phyloP scores from a whole-genome alignment of 2,113 vertebrate species.

The Pholis gunnellus region DNA sequence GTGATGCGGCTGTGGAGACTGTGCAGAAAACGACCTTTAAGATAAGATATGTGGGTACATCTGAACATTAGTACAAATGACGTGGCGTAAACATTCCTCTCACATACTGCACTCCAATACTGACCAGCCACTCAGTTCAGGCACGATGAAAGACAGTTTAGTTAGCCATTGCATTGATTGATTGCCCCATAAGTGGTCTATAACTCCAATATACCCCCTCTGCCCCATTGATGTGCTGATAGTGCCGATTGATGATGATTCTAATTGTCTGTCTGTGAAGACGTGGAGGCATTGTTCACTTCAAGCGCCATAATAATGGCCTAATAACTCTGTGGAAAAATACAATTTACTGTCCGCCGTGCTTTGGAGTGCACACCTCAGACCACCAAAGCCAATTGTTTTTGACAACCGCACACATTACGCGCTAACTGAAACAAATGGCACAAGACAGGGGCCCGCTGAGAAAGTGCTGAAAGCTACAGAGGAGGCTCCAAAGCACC shows the following conservation, averaged over 20 bases:
- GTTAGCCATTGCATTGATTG: slow-evolving; percentile 63
- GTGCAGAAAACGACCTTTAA: slow-evolving; percentile 4
- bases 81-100: slow-evolving; percentile 53
- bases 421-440: slow-evolving; percentile 73
- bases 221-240: slow-evolving; percentile 64
- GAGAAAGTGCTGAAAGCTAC: slow-evolving; percentile 37
- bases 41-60: slow-evolving; percentile 16
- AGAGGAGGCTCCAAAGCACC: slow-evolving; percentile 39
- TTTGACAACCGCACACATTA: slow-evolving; percentile 73
- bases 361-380: slow-evolving; percentile 45
- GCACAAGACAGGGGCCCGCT: slow-evolving; percentile 50
- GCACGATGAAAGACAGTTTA: slow-evolving; percentile 50
- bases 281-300: slow-evolving; percentile 67
- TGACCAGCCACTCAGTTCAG: slow-evolving; percentile 32
- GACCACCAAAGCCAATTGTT: slow-evolving; percentile 56
- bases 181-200: slow-evolving; percentile 63
- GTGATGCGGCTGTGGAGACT: slow-evolving; percentile 11
- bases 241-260: slow-evolving; percentile 75
- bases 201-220: slow-evolving; percentile 68
- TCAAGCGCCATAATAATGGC: slow-evolving; percentile 62
- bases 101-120: slow-evolving; percentile 18
- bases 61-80: slow-evolving; percentile 46
- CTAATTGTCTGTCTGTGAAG: slow-evolving; percentile 73
- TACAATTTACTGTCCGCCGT: slow-evolving; percentile 62
- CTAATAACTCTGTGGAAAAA: slow-evolving; percentile 76